A percentile compares a stretch with the other conserved stretches of the same genome.
Evolutionary conservation across 2,797 vertebrate genomes (phyloP).

Genomic region (Myotis daubentonii): DNA sequence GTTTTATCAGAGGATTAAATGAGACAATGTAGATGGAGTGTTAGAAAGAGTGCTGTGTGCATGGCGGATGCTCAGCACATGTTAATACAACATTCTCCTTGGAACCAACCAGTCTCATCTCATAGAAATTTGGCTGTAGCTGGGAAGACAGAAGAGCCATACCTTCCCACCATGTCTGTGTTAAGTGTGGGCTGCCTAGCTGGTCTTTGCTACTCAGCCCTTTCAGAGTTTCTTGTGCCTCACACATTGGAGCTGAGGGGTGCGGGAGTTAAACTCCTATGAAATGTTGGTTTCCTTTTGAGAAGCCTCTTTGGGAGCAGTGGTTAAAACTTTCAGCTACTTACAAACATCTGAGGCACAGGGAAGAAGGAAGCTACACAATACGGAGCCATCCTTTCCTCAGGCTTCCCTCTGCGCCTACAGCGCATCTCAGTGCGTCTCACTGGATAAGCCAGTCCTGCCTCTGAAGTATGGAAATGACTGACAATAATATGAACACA

Average conservation of each 20-base stretch:
- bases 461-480: background rate
- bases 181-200: background rate
- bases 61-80: background rate
- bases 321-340: background rate
- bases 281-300: background rate
- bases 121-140: background rate
- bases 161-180: background rate
- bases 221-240: background rate
- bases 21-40: background rate
- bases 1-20: background rate
- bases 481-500: background rate
- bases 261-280: background rate
- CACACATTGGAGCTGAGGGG: background rate
- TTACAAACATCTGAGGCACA: background rate
- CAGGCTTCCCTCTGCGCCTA: background rate
- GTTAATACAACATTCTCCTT: background rate
- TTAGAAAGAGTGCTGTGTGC: background rate
- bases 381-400: background rate
- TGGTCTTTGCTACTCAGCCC: background rate
- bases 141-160: background rate
- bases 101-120: background rate
- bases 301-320: background rate
- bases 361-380: background rate
- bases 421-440: background rate
- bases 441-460: background rate